Evolutionary conservation across 2,113 vertebrate genomes (phyloP), one percentile per base, ranked within the genome.

Genomic region (Silurus meridionalis): DNA sequence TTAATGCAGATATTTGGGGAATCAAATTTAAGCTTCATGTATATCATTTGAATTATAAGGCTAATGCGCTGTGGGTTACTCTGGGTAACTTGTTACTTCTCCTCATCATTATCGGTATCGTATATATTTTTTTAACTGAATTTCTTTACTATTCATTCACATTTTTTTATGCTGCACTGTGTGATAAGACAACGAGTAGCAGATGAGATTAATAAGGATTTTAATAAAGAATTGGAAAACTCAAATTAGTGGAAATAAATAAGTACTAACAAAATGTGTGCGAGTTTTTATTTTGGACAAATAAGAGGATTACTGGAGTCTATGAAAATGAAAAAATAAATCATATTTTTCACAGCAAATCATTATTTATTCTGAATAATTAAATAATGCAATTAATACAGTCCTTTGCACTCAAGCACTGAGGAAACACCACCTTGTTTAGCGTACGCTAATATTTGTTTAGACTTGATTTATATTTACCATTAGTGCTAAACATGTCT

Each of bases 171-270:
- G 7, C 3, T 11, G 60, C 14, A 82, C 9, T 58, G 10, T 60
- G 9, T 58, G n/a, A 58, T n/a, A n/a, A 25, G 57, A 77, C 13
- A 21, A 21, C 11, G 15, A 60, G n/a, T 28, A 53, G 10, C n/a
- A 48, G 28, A 23, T 17, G 25, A 63, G 14, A 37, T 52, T 14
- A 55, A 21, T 3, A 6, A 46, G 11, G 64, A 55, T 53, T 8
- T 13, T 78, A 66, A 52, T 64, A 10, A 25, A 55, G 37, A 37
- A 48, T 57, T 57, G 52, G n/a, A 78, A 3, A 5, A 58, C 1
- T 58, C n/a, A 55, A 74, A 60, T 17, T 75, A 58, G 71, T 63
- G 19, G 17, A 78, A 85, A 78, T 86, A 86, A 86, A 86, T 53
- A 14, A 82, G 17, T 74, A 75, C 79, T 82, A 82, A 86, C 48